Evolutionary conservation across 2,888 invertebrate species (phyloP).

Genomic region (Allophyes oxyacanthae): DNA sequence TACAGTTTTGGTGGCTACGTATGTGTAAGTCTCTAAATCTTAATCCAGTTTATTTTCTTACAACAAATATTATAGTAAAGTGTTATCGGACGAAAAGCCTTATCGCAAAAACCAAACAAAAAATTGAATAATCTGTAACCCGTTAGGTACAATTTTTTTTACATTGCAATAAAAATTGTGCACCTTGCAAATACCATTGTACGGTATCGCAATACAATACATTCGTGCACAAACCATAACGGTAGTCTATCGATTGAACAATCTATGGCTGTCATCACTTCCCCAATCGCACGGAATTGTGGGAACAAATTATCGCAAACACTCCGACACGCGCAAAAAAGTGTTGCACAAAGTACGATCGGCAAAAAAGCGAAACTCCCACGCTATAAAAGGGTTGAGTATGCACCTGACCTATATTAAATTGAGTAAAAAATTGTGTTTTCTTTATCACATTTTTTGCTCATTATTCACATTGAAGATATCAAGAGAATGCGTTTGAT

Average conservation of each 20-base stretch:
- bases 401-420: slow-evolving; percentile 89
- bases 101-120: slow-evolving; percentile 13
- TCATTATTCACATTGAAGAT: slow-evolving; percentile 78
- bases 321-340: slow-evolving; percentile 79
- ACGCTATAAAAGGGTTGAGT: slow-evolving; percentile 87
- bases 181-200: slow-evolving; percentile 56
- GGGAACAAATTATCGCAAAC: slow-evolving; percentile 89
- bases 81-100: background rate
- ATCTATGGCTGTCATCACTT: slow-evolving; percentile 86
- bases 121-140: slow-evolving; percentile 36
- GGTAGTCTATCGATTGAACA: slow-evolving; percentile 72
- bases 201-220: slow-evolving; percentile 51
- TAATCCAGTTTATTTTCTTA: no score
- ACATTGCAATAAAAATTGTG: slow-evolving; percentile 36
- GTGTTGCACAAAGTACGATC: slow-evolving; percentile 77
- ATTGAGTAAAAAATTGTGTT: slow-evolving; percentile 75
- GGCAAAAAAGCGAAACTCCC: slow-evolving; percentile 82
- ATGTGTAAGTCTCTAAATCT: no score
- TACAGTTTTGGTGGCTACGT: no score
- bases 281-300: slow-evolving; percentile 79
- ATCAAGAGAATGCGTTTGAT: slow-evolving; percentile 71
- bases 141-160: slow-evolving; percentile 40
- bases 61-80: no score
- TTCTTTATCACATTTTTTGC: slow-evolving; percentile 82
- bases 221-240: slow-evolving; percentile 66